phyloP scores from a whole-genome alignment of 2,797 vertebrate species.

The Tokudaia muenninki region DNA sequence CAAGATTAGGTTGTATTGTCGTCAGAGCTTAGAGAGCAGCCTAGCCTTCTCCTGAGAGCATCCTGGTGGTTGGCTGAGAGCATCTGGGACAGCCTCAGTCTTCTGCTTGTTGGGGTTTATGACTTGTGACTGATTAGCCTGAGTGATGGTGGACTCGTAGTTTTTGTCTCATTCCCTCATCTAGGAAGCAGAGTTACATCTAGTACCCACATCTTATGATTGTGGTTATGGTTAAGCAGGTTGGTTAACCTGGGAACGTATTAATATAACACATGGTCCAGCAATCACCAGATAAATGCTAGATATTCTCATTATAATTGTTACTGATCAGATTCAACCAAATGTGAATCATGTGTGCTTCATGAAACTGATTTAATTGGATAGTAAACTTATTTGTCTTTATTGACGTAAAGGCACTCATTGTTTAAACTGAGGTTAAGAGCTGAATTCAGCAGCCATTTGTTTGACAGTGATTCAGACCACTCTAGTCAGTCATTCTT shows the following conservation, averaged over 20 bases:
- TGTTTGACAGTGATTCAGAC: not conserved
- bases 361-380: not conserved
- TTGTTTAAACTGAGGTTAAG: not conserved
- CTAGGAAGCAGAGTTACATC: not conserved
- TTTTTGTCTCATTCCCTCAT: not conserved
- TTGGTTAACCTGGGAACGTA: not conserved
- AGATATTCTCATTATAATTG: slow-evolving; percentile 30
- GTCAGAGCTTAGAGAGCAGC: not conserved
- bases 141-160: not conserved
- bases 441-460: not conserved
- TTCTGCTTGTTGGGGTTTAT: not conserved
- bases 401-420: not conserved
- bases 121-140: not conserved
- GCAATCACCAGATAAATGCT: not conserved
- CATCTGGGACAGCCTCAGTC: not conserved
- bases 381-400: slow-evolving; percentile 1
- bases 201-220: not conserved
- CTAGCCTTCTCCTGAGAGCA: not conserved
- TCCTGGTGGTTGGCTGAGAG: not conserved
- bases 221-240: not conserved
- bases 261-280: not conserved
- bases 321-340: not conserved
- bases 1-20: not conserved
- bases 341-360: not conserved
- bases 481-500: not conserved